phyloP scores from a whole-genome alignment of 37 sponge, comb jelly and placozoan species.

The Lycopodina hypogea region DNA sequence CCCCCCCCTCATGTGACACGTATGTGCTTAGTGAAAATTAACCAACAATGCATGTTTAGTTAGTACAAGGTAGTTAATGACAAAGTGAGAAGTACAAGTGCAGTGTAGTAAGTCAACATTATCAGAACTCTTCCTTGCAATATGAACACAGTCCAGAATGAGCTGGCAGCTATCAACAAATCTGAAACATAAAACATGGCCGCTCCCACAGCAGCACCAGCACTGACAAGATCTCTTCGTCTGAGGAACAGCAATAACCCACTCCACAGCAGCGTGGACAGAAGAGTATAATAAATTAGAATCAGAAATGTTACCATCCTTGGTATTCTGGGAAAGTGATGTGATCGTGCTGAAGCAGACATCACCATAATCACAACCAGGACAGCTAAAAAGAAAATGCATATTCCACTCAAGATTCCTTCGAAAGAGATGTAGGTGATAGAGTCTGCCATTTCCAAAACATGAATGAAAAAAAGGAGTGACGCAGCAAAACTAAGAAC shows the following conservation, averaged over 20 bases:
- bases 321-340: background rate
- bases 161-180: conserved; percentile 1
- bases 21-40: too few species aligned
- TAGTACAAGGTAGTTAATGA: background rate
- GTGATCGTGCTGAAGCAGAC: background rate
- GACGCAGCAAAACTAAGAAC: conserved; percentile 5
- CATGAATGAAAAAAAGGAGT: background rate
- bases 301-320: background rate
- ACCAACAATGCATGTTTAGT: too few species aligned
- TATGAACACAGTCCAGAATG: background rate
- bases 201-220: background rate
- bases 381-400: background rate
- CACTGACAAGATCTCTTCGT: background rate
- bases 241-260: background rate
- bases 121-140: conserved; percentile 8
- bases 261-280: conserved; percentile 5
- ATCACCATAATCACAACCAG: background rate
- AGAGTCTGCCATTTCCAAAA: conserved; percentile 1
- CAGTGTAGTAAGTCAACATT: conserved; percentile 9
- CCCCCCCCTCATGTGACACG: too few species aligned
- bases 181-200: conserved; percentile 12
- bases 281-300: background rate
- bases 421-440: background rate
- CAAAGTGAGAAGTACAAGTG: background rate
- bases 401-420: background rate